phyloP scores from a whole-genome alignment of 2,113 vertebrate species.

The Atherinomorus stipes region DNA sequence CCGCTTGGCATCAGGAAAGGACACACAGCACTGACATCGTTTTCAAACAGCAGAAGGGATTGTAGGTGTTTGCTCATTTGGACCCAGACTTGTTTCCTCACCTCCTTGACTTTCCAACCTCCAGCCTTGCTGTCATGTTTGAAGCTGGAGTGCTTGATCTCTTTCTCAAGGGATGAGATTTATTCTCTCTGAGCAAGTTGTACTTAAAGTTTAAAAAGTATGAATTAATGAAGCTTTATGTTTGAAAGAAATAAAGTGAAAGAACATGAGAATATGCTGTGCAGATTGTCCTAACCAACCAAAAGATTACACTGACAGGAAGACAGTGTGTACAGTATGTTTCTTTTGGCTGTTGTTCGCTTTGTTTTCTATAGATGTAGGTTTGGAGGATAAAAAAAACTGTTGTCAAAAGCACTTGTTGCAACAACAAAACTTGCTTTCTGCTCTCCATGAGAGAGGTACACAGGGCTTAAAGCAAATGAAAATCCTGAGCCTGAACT shows the following conservation, averaged over 20 bases:
- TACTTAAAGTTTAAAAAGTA: constrained; percentile 9
- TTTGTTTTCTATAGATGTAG: too few species aligned
- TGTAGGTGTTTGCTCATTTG: constrained; percentile 32
- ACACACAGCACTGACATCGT: constrained; percentile 31
- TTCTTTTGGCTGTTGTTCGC: too few species aligned
- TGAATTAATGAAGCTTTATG: not conserved
- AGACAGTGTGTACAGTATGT: too few species aligned
- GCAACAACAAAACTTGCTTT: too few species aligned
- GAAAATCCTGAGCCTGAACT: too few species aligned
- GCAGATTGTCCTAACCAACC: not conserved
- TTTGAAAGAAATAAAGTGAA: not conserved
- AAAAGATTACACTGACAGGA: not conserved
- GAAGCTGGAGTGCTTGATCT: constrained; percentile 42
- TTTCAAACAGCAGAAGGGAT: constrained; percentile 41
- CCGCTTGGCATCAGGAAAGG: constrained; percentile 22
- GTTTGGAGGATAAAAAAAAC: too few species aligned
- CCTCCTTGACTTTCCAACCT: constrained; percentile 28
- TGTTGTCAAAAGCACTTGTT: too few species aligned
- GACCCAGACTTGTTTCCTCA: constrained; percentile 29
- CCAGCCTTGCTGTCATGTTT: constrained; percentile 49
- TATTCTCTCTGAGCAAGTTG: constrained; percentile 50
- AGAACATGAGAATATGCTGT: not conserved
- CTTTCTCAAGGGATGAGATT: not conserved
- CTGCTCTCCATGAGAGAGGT: too few species aligned
- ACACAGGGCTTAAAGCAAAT: too few species aligned